These are phyloP conservation scores for Endotricha flammealis DNA, from an alignment of 2,888 invertebrate genomes.

Conservation along the genomic window DNA sequence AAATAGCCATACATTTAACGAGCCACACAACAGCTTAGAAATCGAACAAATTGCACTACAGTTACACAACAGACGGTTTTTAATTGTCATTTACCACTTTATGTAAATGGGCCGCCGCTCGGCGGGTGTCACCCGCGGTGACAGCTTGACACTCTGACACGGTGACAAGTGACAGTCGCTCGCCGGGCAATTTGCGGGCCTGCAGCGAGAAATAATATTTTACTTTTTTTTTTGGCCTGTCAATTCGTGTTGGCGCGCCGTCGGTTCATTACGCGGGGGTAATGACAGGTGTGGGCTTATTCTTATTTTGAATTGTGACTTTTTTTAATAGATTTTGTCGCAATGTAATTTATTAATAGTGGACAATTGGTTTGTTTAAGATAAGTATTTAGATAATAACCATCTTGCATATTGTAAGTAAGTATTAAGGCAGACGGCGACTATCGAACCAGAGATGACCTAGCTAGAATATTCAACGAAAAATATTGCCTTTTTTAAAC, in stretches of 20 bases:
- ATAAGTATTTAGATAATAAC: no score
- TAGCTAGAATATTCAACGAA: no score
- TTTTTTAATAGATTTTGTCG: no score
- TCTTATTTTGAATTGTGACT: no score
- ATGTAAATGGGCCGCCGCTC: constrained; percentile 61
- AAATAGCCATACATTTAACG: no score
- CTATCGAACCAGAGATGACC: no score
- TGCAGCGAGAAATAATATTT: constrained; percentile 47
- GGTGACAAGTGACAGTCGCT: constrained; percentile 59
- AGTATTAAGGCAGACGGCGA: no score
- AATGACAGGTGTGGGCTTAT: not conserved
- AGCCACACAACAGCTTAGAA: not conserved
- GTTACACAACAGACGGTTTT: constrained; percentile 43
- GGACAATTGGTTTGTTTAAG: no score
- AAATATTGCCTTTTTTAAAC: no score
- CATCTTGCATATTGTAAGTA: no score
- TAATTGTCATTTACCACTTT: constrained; percentile 62
- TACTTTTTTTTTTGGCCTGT: constrained; percentile 23
- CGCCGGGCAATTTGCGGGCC: constrained; percentile 60
- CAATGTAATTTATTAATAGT: no score
- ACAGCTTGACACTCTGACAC: constrained; percentile 55
- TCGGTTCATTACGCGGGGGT: not conserved
- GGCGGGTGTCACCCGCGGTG: constrained; percentile 44
- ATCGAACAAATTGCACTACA: constrained; percentile 12
- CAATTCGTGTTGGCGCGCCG: not conserved